Evolutionary conservation across 2,797 vertebrate species (phyloP).

Genomic region (Catamblyrhynchus diadema): DNA sequence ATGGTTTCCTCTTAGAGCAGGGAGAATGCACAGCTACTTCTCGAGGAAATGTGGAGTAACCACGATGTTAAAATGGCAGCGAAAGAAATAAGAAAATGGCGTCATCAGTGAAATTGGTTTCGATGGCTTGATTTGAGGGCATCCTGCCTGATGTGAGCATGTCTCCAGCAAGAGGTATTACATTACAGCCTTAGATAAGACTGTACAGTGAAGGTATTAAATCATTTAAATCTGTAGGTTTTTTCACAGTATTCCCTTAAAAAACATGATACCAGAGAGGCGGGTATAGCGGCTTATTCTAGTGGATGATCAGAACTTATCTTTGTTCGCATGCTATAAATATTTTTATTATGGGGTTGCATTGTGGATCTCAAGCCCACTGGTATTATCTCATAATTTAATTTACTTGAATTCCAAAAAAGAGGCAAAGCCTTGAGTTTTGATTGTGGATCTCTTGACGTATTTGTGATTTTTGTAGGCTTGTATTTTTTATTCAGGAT

Average conservation of each 20-base stretch:
- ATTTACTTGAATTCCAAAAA: background rate
- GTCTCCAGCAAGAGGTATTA: background rate
- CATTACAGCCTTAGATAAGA: background rate
- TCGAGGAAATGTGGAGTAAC: background rate
- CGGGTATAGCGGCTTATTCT: background rate
- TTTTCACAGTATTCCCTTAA: background rate
- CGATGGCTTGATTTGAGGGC: background rate
- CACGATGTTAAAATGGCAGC: conserved; percentile 73
- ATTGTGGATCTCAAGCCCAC: background rate
- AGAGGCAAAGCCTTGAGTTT: background rate
- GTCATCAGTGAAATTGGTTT: conserved; percentile 48
- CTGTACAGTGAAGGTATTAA: background rate
- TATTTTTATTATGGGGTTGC: background rate
- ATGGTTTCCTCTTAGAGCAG: background rate
- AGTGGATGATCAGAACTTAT: background rate
- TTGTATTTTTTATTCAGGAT: background rate
- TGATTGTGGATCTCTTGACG: background rate
- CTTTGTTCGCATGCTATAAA: background rate
- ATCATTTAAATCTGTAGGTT: background rate
- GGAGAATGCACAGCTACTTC: background rate
- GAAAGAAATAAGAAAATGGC: conserved; percentile 71
- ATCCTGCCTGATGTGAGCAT: background rate
- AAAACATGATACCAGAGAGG: background rate
- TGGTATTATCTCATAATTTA: background rate
- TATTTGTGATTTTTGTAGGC: background rate